Percentiles rank a stretch among this genome's conserved stretches.
These are phyloP conservation scores for Chelonus insularis DNA, from an alignment of 1,140 invertebrate species.

Conservation along the genomic window DNA sequence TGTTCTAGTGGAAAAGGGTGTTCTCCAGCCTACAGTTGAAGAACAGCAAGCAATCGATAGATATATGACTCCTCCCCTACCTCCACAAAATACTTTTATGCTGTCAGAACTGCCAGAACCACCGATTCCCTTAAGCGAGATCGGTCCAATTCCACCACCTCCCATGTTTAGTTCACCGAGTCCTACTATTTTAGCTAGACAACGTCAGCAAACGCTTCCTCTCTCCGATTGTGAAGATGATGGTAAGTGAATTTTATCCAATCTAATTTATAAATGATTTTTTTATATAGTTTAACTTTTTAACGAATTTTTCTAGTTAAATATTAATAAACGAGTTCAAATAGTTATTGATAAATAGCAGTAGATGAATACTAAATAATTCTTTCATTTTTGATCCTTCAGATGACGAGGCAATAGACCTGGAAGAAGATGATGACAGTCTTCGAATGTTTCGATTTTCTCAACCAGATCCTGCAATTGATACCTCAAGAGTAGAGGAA, in stretches of 20 bases:
- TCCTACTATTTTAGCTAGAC: slow-evolving; percentile 68
- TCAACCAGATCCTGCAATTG: slow-evolving; percentile 69
- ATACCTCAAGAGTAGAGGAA: slow-evolving; percentile 82
- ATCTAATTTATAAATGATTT: too few relatives aligned
- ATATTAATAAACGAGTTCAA: too few relatives aligned
- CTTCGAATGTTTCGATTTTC: slow-evolving; percentile 60
- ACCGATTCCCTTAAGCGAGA: slow-evolving; percentile 87
- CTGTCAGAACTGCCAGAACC: slow-evolving; percentile 86
- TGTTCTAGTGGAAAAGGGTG: slow-evolving; percentile 62
- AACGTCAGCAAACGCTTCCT: slow-evolving; percentile 58
- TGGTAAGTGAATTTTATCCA: slow-evolving; percentile 63
- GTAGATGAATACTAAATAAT: too few relatives aligned
- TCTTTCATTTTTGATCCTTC: slow-evolving; percentile 30
- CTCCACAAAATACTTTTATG: slow-evolving; percentile 63
- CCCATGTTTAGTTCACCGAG: slow-evolving; percentile 92
- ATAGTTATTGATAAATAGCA: too few relatives aligned
- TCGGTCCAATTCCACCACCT: slow-evolving; percentile 91
- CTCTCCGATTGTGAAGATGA: slow-evolving; percentile 68
- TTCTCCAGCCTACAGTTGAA: slow-evolving; percentile 59
- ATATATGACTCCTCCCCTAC: slow-evolving; percentile 49
- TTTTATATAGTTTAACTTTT: too few relatives aligned
- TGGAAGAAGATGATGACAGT: slow-evolving; percentile 62
- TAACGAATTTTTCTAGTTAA: too few relatives aligned
- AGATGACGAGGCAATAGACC: slow-evolving; percentile 62
- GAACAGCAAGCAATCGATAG: slow-evolving; percentile 56